Conservation (phyloP, 2,113 vertebrate species). For the Pseudolaguvia tuberculata region DNA sequence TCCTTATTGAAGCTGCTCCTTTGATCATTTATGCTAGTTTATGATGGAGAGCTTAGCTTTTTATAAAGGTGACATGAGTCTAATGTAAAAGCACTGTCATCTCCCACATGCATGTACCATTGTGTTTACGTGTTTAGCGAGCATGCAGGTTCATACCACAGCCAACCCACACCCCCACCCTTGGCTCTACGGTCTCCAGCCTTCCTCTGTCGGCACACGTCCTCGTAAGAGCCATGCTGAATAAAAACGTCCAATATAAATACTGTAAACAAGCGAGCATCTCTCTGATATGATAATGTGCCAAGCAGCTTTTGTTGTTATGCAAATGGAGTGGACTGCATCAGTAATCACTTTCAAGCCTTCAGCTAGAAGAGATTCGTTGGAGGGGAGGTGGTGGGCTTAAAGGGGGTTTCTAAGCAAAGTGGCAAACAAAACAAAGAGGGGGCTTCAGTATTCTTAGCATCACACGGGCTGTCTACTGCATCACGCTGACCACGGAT, state of each 20-base stretch:
- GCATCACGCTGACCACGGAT: slow-evolving; percentile 27
- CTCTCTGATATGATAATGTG: slow-evolving; percentile 71
- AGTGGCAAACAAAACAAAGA: slow-evolving; percentile 58
- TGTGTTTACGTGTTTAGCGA: slow-evolving; percentile 2
- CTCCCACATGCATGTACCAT: background rate
- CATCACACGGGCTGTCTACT: slow-evolving; percentile 4
- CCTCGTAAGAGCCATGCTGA: slow-evolving; percentile 59
- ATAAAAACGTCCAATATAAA: slow-evolving; percentile 67
- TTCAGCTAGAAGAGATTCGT: slow-evolving; percentile 56
- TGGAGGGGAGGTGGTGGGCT: background rate
- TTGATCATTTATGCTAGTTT: slow-evolving; percentile 13
- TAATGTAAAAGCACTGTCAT: background rate
- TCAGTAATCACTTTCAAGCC: slow-evolving; percentile 69
- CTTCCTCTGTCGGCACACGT: slow-evolving; percentile 44
- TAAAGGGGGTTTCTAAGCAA: slow-evolving; percentile 35
- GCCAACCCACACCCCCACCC: too few species aligned
- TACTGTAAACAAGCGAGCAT: slow-evolving; percentile 65
- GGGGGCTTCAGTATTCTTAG: slow-evolving; percentile 14
- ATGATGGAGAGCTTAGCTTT: background rate
- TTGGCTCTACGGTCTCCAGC: slow-evolving; percentile 37
- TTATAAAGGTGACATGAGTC: slow-evolving; percentile 16
- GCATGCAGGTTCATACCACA: background rate
- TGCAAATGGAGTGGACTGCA: slow-evolving; percentile 69
- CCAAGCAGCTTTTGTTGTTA: slow-evolving; percentile 68
- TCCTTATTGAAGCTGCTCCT: background rate